phyloP scores from a whole-genome alignment of 2,113 vertebrate species.

The Zosterops pallidus region DNA sequence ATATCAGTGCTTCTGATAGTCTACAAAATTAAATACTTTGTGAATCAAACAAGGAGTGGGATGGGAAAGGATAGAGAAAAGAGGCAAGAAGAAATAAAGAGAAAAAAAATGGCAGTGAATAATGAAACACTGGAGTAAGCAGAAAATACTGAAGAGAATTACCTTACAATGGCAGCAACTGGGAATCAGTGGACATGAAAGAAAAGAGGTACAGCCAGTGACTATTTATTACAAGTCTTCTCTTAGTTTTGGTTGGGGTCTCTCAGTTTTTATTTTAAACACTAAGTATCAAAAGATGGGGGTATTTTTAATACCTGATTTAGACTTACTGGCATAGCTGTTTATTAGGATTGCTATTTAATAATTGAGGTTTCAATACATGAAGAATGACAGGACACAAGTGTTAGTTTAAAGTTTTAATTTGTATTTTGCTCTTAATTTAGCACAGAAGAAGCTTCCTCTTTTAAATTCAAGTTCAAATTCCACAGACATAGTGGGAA shows the following conservation, averaged over 20 bases:
- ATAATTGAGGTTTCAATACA: neutral
- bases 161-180: neutral
- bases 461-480: neutral
- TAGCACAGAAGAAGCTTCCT: neutral
- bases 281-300: neutral
- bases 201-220: neutral
- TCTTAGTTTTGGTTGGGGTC: neutral
- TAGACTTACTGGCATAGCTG: neutral
- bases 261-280: neutral
- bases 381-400: neutral
- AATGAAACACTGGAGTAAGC: neutral
- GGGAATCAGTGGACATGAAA: neutral
- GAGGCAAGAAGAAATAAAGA: neutral
- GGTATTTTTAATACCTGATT: accelerated
- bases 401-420: neutral
- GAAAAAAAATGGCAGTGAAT: neutral
- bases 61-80: neutral
- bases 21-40: neutral
- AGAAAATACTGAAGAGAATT: neutral
- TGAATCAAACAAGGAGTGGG: neutral
- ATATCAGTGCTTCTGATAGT: neutral
- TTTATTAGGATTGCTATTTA: neutral
- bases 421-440: neutral
- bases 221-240: neutral
- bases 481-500: neutral